These are phyloP conservation scores for Ibycter americanus DNA, from an alignment of 2,797 vertebrate species.

Conservation along the genomic window DNA sequence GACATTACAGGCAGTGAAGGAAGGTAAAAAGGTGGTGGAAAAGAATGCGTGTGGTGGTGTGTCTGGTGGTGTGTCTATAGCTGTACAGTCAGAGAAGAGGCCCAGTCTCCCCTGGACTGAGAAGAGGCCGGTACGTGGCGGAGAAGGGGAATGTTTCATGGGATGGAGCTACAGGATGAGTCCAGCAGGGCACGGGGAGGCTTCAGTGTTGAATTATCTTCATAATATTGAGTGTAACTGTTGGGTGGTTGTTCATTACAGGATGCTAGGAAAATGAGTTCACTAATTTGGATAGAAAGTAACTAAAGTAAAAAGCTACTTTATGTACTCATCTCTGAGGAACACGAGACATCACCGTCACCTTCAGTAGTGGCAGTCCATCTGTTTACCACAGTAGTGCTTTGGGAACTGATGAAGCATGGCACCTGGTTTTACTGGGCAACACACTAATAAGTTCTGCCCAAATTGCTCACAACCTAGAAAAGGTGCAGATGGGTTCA, in stretches of 20 bases:
- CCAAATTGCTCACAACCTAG: neutral
- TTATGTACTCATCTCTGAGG: neutral
- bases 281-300: neutral
- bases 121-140: neutral
- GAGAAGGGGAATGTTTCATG: neutral
- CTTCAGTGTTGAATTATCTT: neutral
- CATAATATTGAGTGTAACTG: rapidly evolving
- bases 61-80: neutral
- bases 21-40: neutral
- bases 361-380: neutral
- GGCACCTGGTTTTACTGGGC: neutral
- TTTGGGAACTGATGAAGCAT: neutral
- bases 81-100: neutral
- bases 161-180: neutral
- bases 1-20: neutral
- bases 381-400: rapidly evolving
- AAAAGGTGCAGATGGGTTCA: neutral
- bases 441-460: neutral
- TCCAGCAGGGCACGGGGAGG: neutral
- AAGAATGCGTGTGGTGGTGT: neutral
- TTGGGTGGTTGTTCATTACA: neutral
- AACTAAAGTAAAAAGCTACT: neutral
- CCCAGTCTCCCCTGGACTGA: neutral
- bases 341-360: neutral
- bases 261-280: neutral